phyloP scores from a whole-genome alignment of 2,113 vertebrate species.

The Dinomys branickii region DNA sequence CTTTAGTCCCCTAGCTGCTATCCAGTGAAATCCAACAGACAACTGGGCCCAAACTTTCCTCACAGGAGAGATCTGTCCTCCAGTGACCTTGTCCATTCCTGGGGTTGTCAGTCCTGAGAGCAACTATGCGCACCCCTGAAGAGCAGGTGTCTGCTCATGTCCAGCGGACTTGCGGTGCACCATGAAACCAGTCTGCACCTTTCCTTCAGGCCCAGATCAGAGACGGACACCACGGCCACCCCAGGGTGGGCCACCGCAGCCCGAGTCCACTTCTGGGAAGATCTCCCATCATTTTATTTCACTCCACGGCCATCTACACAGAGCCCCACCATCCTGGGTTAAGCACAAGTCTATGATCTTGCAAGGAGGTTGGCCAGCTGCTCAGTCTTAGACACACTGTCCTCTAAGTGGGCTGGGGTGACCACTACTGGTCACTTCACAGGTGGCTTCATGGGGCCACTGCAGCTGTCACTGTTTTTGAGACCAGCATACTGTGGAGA shows the following conservation, averaged over 20 bases:
- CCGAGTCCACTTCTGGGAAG: not conserved
- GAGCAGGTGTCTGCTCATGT: not conserved
- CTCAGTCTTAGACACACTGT: not conserved
- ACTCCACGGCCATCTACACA: too few species aligned
- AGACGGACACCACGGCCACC: too few species aligned
- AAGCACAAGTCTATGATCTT: not conserved
- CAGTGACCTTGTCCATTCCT: not conserved
- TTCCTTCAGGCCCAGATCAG: not conserved
- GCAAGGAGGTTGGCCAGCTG: not conserved
- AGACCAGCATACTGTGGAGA: not conserved
- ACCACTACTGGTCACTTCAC: not conserved
- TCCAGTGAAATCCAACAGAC: not conserved
- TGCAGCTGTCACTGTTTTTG: not conserved
- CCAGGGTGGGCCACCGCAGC: not conserved
- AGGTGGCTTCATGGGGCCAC: not conserved
- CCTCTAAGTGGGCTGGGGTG: not conserved
- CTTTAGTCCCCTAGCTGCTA: not conserved
- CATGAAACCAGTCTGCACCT: not conserved
- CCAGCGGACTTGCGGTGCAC: not conserved
- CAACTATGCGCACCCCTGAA: not conserved
- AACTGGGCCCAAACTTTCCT: not conserved
- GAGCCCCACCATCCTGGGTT: not conserved
- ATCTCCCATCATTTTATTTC: not conserved
- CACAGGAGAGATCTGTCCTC: too few species aligned
- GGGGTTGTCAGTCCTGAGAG: not conserved